Conservation (phyloP, 2,113 vertebrate genomes). For the Poicephalus meyeri region DNA sequence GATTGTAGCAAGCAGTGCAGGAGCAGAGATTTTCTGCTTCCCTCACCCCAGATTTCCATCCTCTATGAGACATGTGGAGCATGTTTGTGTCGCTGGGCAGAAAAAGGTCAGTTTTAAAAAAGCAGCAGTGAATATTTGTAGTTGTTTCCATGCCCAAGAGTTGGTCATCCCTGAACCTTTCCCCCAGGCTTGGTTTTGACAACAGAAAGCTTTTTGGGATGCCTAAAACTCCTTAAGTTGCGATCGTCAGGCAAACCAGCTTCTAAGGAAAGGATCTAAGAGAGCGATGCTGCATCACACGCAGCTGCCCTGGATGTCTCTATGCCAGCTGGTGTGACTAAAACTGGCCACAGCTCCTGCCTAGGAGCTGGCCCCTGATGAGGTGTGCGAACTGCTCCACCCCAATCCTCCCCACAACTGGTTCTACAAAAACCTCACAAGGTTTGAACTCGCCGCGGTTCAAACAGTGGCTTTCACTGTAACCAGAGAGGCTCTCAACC, state of each 20-base stretch:
- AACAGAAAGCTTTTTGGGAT: neutral
- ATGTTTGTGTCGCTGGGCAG: rapidly evolving
- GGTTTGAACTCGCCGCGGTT: neutral
- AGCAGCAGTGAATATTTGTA: neutral
- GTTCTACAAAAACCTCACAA: neutral
- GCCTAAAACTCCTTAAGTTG: neutral
- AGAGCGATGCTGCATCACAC: neutral
- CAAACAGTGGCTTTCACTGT: neutral
- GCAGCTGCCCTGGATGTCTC: neutral
- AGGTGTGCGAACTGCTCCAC: neutral
- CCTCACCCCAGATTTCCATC: neutral
- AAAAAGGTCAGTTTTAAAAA: neutral
- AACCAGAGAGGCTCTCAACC: conserved; percentile 3
- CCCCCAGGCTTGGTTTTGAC: neutral
- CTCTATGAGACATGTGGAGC: neutral
- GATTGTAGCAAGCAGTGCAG: neutral
- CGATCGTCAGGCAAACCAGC: neutral
- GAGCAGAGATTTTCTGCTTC: neutral
- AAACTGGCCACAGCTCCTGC: neutral
- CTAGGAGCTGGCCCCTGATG: neutral
- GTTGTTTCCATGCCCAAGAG: neutral
- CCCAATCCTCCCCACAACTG: neutral
- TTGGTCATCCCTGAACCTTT: neutral
- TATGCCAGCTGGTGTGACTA: neutral
- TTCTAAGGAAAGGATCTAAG: neutral